Percentiles rank a stretch among this genome's conserved stretches.
phyloP scores from a whole-genome alignment of 2,888 invertebrate genomes.

The Uropetala carovei region DNA sequence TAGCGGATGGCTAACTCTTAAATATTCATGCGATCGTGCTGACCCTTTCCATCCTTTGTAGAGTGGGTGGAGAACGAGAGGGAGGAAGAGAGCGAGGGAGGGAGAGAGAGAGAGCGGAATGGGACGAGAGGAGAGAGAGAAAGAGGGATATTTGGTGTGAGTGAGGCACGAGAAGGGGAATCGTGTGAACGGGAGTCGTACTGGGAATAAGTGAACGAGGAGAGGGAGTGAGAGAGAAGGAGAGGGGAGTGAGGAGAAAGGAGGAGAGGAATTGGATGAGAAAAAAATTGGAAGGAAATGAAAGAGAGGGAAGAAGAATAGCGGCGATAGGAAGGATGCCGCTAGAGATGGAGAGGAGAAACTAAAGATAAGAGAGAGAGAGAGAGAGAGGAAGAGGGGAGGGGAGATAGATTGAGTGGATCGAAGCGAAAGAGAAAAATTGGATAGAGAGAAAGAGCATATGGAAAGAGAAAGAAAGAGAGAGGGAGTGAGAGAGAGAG shows the following conservation, averaged over 20 bases:
- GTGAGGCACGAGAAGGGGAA: background rate
- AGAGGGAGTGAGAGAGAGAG: background rate
- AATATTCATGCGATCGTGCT: constrained; percentile 54
- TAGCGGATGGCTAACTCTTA: constrained; percentile 49
- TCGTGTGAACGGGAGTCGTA: background rate
- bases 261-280: background rate
- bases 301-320: background rate
- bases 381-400: background rate
- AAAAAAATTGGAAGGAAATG: background rate
- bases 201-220: background rate
- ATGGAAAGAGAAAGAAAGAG: background rate
- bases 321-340: background rate
- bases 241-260: background rate
- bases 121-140: background rate
- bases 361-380: background rate
- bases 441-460: background rate
- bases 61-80: background rate
- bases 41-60: constrained; percentile 27
- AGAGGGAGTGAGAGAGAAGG: background rate
- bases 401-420: background rate
- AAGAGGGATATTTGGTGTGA: background rate
- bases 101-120: background rate
- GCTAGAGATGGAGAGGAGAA: background rate
- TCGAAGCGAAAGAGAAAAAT: background rate
- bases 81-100: background rate